These are phyloP conservation scores for Ceratoteleas bidentatus DNA, from an alignment of 1,140 invertebrate species.

Conservation along the genomic window DNA sequence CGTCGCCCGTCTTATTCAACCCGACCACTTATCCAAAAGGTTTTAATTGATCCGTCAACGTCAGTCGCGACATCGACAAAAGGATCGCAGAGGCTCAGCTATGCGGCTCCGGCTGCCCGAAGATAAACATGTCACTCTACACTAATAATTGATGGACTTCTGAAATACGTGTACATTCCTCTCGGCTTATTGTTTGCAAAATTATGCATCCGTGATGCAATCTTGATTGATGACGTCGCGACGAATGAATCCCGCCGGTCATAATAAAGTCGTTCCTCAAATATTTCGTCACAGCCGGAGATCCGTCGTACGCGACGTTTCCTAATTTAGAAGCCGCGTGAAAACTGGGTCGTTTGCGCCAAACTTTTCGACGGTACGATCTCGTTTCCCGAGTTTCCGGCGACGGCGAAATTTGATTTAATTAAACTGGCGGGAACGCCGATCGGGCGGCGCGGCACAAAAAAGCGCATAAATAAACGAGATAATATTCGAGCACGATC, in stretches of 20 bases:
- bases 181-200: conserved; percentile 50
- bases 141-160: conserved; percentile 49
- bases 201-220: conserved; percentile 61
- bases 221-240: conserved; percentile 53
- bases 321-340: conserved; percentile 34
- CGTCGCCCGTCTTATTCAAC: no score
- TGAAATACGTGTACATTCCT: conserved; percentile 48
- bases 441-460: background rate
- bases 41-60: conserved; percentile 7
- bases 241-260: conserved; percentile 43
- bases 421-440: conserved; percentile 5
- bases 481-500: conserved; percentile 48
- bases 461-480: conserved; percentile 40
- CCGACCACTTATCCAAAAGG: background rate
- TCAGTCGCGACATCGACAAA: conserved; percentile 15
- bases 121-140: conserved; percentile 51
- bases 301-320: conserved; percentile 14
- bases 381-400: background rate
- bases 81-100: background rate
- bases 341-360: conserved; percentile 19
- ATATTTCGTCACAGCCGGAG: conserved; percentile 25
- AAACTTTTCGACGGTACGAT: conserved; percentile 8
- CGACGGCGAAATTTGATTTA: conserved; percentile 22
- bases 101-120: no score
- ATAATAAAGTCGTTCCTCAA: conserved; percentile 35